Conservation (phyloP, 2,797 vertebrate species). For the Takifugu rubripes region DNA sequence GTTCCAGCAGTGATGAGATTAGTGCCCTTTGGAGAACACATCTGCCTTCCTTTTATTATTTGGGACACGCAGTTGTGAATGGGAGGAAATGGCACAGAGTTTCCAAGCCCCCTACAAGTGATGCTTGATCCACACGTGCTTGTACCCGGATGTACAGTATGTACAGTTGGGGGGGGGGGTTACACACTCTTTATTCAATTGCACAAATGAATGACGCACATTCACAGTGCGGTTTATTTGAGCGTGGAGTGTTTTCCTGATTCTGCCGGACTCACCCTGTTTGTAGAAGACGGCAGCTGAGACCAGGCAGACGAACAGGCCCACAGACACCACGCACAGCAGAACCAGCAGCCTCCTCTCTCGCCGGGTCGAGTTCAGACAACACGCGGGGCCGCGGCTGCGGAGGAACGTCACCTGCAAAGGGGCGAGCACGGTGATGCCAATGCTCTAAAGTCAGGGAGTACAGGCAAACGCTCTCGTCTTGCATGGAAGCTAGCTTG, state of each 20-base stretch:
- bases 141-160: constrained; percentile 18
- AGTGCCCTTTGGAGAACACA: constrained; percentile 44
- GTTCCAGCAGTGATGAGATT: constrained; percentile 33
- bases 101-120: constrained; percentile 53
- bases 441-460: too few relatives aligned
- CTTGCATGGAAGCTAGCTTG: too few relatives aligned
- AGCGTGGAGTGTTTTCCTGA: too few relatives aligned
- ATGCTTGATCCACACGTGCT: constrained; percentile 30
- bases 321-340: constrained; percentile 64
- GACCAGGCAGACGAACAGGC: constrained; percentile 78
- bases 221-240: too few relatives aligned
- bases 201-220: too few relatives aligned
- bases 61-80: constrained; percentile 61
- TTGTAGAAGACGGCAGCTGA: constrained; percentile 82
- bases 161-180: too few relatives aligned
- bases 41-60: constrained; percentile 61
- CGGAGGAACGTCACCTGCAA: constrained; percentile 81
- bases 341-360: constrained; percentile 82
- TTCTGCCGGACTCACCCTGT: constrained; percentile 78
- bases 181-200: too few relatives aligned
- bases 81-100: constrained; percentile 68
- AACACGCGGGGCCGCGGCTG: constrained; percentile 69
- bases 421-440: too few relatives aligned
- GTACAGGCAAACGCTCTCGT: too few relatives aligned
- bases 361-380: constrained; percentile 70